Evolutionary conservation across 2,888 invertebrate genomes (phyloP).

Genomic region (Eupithecia subumbrata): DNA sequence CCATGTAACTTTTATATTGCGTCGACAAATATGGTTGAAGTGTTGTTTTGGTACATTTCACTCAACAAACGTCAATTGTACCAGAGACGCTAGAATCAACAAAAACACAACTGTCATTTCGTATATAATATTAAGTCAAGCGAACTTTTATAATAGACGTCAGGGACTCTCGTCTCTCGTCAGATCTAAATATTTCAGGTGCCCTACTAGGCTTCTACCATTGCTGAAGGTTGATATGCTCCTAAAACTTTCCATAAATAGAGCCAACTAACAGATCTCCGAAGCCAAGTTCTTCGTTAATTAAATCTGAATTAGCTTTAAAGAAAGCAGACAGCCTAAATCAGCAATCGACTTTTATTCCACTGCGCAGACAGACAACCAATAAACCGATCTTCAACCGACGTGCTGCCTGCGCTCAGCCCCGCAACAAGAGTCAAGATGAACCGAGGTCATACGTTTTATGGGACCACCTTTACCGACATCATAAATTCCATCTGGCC

Average conservation of each 20-base stretch:
- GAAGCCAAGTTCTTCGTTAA: background rate
- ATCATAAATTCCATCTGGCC: conserved; percentile 49
- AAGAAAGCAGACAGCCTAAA: background rate
- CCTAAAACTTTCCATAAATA: background rate
- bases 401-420: conserved; percentile 5
- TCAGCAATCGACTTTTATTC: background rate
- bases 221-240: background rate
- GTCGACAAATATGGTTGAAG: no score
- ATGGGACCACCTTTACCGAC: conserved; percentile 48
- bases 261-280: background rate
- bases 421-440: conserved; percentile 8
- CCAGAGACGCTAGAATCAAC: no score
- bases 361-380: conserved; percentile 1
- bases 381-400: conserved; percentile 18
- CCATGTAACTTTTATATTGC: no score
- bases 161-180: no score
- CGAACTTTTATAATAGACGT: no score
- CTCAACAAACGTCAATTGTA: no score
- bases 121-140: no score
- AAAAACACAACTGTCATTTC: no score
- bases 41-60: no score
- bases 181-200: background rate
- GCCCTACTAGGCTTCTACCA: background rate
- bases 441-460: conserved; percentile 46
- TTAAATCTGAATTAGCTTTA: background rate